These are phyloP conservation scores for Stercorarius parasiticus DNA, from an alignment of 2,113 vertebrate species.

Conservation along the genomic window DNA sequence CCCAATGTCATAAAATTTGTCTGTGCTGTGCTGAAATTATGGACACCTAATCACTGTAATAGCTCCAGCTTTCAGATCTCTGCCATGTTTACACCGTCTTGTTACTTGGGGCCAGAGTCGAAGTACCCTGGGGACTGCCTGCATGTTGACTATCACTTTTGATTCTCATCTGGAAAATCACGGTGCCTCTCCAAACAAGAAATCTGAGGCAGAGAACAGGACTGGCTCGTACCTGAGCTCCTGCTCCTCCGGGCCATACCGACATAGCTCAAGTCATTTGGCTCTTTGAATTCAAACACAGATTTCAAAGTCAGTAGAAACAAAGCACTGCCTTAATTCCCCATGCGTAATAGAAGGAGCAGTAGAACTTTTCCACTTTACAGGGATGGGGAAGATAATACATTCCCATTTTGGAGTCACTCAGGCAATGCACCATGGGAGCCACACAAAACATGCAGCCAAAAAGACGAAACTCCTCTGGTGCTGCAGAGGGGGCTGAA, in stretches of 20 bases:
- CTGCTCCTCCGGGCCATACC: neutral
- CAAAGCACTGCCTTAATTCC: neutral
- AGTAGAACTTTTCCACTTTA: neutral
- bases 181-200: neutral
- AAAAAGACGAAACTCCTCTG: neutral
- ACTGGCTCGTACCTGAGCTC: neutral
- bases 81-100: neutral
- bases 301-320: neutral
- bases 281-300: neutral
- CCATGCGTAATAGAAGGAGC: neutral
- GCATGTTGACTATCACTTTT: neutral
- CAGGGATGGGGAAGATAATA: neutral
- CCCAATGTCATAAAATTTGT: neutral
- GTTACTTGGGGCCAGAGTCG: neutral
- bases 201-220: neutral
- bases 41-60: neutral
- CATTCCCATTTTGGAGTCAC: neutral
- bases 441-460: neutral
- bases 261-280: neutral
- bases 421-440: neutral
- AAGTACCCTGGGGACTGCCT: neutral
- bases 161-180: neutral
- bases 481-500: neutral
- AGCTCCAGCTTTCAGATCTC: neutral
- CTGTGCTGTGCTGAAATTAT: neutral